Base-by-base conservation (phyloP, 2,113 vertebrate genomes). In the Thunnus maccoyii region DNA sequence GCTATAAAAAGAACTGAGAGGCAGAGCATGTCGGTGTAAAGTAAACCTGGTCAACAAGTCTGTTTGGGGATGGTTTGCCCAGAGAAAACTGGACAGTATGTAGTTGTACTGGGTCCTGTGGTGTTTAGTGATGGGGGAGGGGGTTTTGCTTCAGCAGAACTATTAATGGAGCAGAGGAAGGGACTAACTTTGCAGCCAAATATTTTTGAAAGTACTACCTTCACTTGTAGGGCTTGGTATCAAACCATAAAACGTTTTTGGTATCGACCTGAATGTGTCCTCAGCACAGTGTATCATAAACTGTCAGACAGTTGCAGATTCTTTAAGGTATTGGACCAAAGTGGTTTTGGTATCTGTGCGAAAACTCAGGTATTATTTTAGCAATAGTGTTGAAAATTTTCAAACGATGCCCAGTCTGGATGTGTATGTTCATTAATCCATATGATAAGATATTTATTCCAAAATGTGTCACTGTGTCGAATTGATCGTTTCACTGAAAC, bases 81-180 rank as follows among this genome's bases (percentile, higher is more conserved):
- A 44, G 32, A 10, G 58, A 62, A 61, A 12, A 55, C 3, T 62
- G 36, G 1, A 9, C 36, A 41, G n/a, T 47, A 2, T 71, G 51
- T 30, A 14, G 27, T 46, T 50, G 27, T 8, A 55, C 13, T 47
- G 18, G 2, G 0, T 30, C 51, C 18, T 80, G 0, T 54, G 41
- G 7, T 56, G 41, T 57, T 41, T 5, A 25, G 6, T 69, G 32
- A 36, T 52, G 11, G 67, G 58, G 57, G 61, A 14, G 44, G 60
- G 27, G 44, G 50, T 10, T 17, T 57, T 44, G 48, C 36, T 55
- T 54, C 48, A 47, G 72, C 48, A 55, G 22, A 52, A 56, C 36
- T 77, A 56, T 86, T 74, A 66, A 47, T 54, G 12, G 52, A 79
- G 65, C 15, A 48, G n/a, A 11, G 64, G 18, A 44, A n/a, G 14